Evolutionary conservation across 1,140 invertebrate species (phyloP).

Genomic region (Physella acuta): DNA sequence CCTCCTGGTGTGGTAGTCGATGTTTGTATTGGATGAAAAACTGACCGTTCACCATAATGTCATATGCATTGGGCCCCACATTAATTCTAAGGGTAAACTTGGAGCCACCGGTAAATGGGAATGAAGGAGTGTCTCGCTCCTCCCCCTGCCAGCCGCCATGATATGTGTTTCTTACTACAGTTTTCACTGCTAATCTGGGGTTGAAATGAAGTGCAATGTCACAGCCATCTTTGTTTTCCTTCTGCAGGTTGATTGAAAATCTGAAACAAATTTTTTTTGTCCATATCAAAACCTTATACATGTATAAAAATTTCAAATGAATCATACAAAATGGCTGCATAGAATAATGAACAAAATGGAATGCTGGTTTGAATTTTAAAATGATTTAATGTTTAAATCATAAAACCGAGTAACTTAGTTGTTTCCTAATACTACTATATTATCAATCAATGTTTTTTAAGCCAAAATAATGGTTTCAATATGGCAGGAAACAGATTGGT

Average conservation of each 20-base stretch:
- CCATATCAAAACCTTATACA: too few species aligned
- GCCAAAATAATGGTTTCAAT: too few species aligned
- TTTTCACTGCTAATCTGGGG: slow-evolving; percentile 59
- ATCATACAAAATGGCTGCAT: too few species aligned
- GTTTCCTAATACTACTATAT: too few species aligned
- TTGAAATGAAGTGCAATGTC: slow-evolving; percentile 82
- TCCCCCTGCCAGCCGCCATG: slow-evolving; percentile 71
- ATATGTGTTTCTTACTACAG: slow-evolving; percentile 71
- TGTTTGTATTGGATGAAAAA: slow-evolving; percentile 40
- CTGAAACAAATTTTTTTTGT: too few species aligned
- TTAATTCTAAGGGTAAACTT: slow-evolving; percentile 76
- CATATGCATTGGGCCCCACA: slow-evolving; percentile 68
- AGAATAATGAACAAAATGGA: too few species aligned
- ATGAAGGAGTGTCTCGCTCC: slow-evolving; percentile 67
- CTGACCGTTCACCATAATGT: slow-evolving; percentile 51
- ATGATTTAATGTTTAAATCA: too few species aligned
- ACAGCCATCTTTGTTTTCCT: slow-evolving; percentile 66
- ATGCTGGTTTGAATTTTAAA: too few species aligned
- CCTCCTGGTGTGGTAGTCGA: slow-evolving; percentile 31
- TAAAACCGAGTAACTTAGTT: too few species aligned
- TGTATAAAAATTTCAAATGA: too few species aligned
- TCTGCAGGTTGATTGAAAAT: slow-evolving; percentile 71
- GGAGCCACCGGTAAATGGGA: slow-evolving; percentile 70
- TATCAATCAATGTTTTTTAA: too few species aligned
- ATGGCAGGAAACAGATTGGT: too few species aligned